Conservation (phyloP, 2,113 vertebrate genomes). For the Acanthisitta chloris region DNA sequence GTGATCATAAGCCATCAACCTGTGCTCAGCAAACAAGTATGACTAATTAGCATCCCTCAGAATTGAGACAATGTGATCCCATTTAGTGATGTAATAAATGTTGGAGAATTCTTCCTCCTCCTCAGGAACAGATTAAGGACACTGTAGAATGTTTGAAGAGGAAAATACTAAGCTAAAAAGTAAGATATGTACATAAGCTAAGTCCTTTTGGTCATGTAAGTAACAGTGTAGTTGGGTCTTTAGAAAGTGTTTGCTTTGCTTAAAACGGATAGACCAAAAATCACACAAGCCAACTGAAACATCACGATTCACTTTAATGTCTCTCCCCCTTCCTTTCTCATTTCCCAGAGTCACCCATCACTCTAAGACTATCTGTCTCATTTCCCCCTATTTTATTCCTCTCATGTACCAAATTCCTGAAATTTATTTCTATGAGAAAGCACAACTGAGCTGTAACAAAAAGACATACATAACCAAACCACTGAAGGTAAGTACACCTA, state of each 20-base stretch:
- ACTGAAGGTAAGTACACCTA: neutral
- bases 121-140: neutral
- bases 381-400: accelerated
- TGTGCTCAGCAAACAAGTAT: neutral
- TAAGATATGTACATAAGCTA: neutral
- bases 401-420: neutral
- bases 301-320: neutral
- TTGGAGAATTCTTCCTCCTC: neutral
- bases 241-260: neutral
- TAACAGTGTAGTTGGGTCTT: neutral
- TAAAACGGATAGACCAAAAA: neutral
- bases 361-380: neutral
- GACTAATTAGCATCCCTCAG: neutral
- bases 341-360: neutral
- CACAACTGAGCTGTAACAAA: neutral
- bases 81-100: neutral
- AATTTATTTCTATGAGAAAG: neutral
- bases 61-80: neutral
- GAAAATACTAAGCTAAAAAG: neutral
- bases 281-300: neutral
- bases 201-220: neutral
- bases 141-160: neutral
- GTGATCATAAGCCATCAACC: conserved; percentile 37
- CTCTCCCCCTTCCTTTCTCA: neutral
- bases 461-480: neutral